Base-by-base conservation (phyloP, 2,113 vertebrate species). In the Gymnogyps californianus region DNA sequence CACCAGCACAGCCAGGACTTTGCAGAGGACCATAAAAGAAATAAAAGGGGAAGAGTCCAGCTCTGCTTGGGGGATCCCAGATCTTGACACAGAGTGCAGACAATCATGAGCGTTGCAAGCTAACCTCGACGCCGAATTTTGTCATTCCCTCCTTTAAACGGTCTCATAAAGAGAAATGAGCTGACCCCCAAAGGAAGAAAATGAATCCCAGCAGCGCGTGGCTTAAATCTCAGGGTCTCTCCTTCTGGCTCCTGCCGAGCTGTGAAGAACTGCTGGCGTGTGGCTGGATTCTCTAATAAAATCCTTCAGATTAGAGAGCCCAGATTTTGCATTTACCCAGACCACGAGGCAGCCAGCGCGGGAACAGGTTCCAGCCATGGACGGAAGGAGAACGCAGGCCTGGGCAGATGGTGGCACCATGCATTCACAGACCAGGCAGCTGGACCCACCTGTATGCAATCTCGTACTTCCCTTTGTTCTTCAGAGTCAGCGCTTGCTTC, bases 391-490 rank as follows among this genome's bases (percentile, higher is more conserved):
- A 77, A 57, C 0, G 13, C 69, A 62, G 36, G 69, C 15, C 65
- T 38, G 40, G 51, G 46, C 65, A 42, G 46, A 80, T 20, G 67
- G 49, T 22, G 57, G 51, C 87, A 77, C 16, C 25, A 20, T 1
- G 15, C 32, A 24, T 3, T 36, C 47, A 49, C 12, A 40, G 42
- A 24, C 11, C 36, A 47, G 70, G 36, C 40, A 88, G 44, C n/a
- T 34, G 70, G 42, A 82, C 66, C 83, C 95, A 99, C 99, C 98
- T 99, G 98, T 98, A 99, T 3, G 90, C 88, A 46, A 99, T 98
- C 92, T 99, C 98, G 4, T 99, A 99, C 98, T 99, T 98, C 58
- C 99, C 99, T 87, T 98, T 99, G 97, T 99, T 99, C 96, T 98
- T 99, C 95, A 99, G 55, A 40, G 80, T 98, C 66, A 99, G 94